Conservation (phyloP, 2,888 invertebrate genomes). For the Mesorhabditis sp. region DNA sequence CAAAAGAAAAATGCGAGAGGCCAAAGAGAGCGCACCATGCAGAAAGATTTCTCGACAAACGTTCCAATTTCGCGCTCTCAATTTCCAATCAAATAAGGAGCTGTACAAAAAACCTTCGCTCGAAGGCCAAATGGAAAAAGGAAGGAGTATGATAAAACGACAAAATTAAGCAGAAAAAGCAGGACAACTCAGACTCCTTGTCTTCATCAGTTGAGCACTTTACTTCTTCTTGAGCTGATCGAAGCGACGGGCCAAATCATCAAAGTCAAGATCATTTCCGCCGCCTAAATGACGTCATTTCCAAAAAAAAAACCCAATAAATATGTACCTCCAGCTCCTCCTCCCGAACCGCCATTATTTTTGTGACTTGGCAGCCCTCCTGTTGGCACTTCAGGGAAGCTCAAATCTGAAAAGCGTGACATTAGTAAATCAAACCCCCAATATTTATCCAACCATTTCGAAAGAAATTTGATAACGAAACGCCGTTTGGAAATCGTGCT, state of each 20-base stretch:
- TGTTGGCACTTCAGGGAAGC: slow-evolving; percentile 47
- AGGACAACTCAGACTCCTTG: background rate
- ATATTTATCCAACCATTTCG: background rate
- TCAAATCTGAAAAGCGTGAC: slow-evolving; percentile 27
- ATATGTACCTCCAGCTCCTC: slow-evolving; percentile 9
- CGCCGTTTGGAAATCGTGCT: too few relatives aligned
- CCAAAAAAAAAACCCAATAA: background rate
- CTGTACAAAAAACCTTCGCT: background rate
- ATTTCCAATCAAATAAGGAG: too few relatives aligned
- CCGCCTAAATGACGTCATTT: slow-evolving; percentile 14
- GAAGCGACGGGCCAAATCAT: slow-evolving; percentile 48
- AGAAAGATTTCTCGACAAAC: too few relatives aligned
- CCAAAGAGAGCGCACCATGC: too few relatives aligned
- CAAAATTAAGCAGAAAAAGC: too few relatives aligned
- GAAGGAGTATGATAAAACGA: background rate
- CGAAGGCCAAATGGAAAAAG: background rate
- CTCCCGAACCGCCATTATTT: background rate
- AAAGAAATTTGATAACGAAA: too few relatives aligned
- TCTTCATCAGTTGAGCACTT: background rate
- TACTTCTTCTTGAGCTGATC: slow-evolving; percentile 46
- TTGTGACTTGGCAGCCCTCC: slow-evolving; percentile 18
- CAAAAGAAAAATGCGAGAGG: too few relatives aligned
- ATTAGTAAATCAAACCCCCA: background rate
- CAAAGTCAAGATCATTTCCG: slow-evolving; percentile 40
- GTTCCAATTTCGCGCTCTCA: too few relatives aligned